These are phyloP conservation scores for Drosophila bipectinata DNA, from an alignment of 1,140 invertebrate species.

Conservation along the genomic window DNA sequence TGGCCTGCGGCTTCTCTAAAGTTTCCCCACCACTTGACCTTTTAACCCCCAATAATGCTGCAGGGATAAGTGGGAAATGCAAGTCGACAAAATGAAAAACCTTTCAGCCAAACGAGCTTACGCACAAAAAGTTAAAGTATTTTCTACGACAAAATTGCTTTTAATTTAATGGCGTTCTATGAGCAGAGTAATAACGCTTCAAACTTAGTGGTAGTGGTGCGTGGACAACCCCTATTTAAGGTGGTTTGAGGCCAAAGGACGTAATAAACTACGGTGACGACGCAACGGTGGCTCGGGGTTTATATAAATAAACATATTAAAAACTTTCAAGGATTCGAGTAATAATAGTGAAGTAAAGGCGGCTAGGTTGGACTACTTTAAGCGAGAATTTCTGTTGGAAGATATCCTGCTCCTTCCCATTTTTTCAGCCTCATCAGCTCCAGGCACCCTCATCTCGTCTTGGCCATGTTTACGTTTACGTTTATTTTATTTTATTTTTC, in stretches of 20 bases:
- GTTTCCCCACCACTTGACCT: conserved; percentile 6
- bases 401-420: conserved; percentile 21
- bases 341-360: conserved; percentile 38
- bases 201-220: conserved; percentile 23
- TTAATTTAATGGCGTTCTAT: conserved; percentile 74
- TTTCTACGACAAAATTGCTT: conserved; percentile 67
- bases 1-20: neutral
- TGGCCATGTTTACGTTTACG: conserved; percentile 45
- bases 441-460: conserved; percentile 12
- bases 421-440: conserved; percentile 36
- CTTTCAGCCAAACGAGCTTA: conserved; percentile 24
- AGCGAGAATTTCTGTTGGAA: conserved; percentile 16
- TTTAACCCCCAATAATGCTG: conserved; percentile 12
- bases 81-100: conserved; percentile 7
- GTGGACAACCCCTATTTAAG: conserved; percentile 30
- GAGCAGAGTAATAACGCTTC: conserved; percentile 59
- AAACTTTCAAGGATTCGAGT: conserved; percentile 71
- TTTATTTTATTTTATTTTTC: conserved; percentile 62
- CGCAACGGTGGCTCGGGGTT: conserved; percentile 36
- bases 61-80: conserved; percentile 5
- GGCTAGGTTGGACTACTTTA: conserved; percentile 15
- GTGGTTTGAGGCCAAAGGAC: conserved; percentile 1
- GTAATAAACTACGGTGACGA: conserved; percentile 56
- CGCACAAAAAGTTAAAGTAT: conserved; percentile 46
- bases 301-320: conserved; percentile 78